Evolutionary conservation across 2,888 invertebrate species (phyloP), one percentile per base, ranked within the genome.

Genomic region (Hyppa rectilinea): DNA sequence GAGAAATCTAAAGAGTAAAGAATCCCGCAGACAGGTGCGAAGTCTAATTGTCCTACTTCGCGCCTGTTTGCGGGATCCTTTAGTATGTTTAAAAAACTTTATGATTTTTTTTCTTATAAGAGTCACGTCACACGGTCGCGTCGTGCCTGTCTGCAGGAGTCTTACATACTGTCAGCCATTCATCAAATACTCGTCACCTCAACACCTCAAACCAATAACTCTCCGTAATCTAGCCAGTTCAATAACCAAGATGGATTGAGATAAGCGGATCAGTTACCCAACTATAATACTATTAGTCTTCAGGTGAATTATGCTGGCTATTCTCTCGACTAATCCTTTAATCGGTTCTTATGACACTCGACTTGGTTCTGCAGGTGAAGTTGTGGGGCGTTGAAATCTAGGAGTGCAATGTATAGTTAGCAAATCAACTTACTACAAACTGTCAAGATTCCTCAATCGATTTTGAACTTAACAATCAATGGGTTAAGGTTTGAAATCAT

Each of bases 261-360:
- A 38, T 74, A 80, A 77, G 62, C 66, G 75, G 75, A 74, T 80
- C 50, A 43, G 40, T 29, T 9, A 29, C n/a, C 59, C 12, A 66
- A 59, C 66, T 80, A 62, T 66, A 62, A 65, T 73, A 38, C 36
- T 17, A 49, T 38, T 58, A 40, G 58, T 29, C 20, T 58, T 40
- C 29, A 29, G 26, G 40, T 40, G 58, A 40, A 40, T 29, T 20
- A 29, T 7, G 40, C 20, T 40, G 20, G 29, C 40, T 7, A 58
- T 58, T 29, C 20, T 40, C 20, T 1, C 12, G 12, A 40, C 58
- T 58, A 58, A 58, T 40, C 58, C 40, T n/a, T 58, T 58, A 40
- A 40, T 58, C 58, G 26, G 20, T 29, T 40, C 58, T 58, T 40
- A 40, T 58, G 20, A 40, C 26, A 58, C 12, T 7, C 2, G 20